Percentiles rank a stretch among this genome's conserved stretches.
phyloP scores from a whole-genome alignment of 2,888 invertebrate genomes.

The Doris montereyensis region DNA sequence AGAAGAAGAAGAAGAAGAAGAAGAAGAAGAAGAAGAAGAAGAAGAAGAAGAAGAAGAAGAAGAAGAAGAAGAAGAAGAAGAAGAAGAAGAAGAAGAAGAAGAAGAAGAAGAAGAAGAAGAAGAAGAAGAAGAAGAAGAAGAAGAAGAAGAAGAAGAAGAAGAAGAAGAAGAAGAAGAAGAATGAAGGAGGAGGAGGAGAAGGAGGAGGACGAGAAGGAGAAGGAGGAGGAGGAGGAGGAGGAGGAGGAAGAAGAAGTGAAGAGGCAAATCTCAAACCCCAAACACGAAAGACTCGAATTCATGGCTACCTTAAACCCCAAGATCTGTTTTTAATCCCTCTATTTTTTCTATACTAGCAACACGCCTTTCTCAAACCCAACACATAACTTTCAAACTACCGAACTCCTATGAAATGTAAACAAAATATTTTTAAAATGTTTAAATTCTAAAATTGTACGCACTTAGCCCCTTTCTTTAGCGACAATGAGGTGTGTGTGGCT shows the following conservation, averaged over 20 bases:
- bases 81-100: background rate
- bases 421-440: no score
- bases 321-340: no score
- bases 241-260: constrained; percentile 21
- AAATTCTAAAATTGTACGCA: no score
- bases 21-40: background rate
- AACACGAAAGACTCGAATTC: no score
- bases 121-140: background rate
- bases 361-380: no score
- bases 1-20: constrained; percentile 13
- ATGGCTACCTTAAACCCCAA: no score
- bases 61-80: background rate
- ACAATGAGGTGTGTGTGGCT: no score
- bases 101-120: background rate
- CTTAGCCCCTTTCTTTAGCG: no score
- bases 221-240: background rate
- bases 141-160: background rate
- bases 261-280: no score
- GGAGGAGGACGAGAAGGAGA: background rate
- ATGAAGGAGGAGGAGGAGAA: background rate
- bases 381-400: no score
- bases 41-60: background rate
- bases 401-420: no score
- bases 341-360: no score
- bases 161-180: constrained; percentile 2